Conservation (phyloP, 2,888 invertebrate species). For the Yponomeuta malinellus region DNA sequence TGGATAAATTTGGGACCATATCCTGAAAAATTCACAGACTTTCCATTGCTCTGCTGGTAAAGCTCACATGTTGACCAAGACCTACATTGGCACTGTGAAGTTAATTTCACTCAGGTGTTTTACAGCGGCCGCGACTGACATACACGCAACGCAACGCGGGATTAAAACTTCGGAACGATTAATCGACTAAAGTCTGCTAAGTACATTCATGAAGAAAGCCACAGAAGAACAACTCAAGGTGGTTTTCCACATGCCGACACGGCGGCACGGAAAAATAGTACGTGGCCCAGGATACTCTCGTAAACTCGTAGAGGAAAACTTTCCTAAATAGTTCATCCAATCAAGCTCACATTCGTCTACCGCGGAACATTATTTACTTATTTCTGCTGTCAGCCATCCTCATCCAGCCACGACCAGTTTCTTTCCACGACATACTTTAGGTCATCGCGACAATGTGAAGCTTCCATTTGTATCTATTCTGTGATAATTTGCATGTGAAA, state of each 20-base stretch:
- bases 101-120: conserved; percentile 1
- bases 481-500: neutral
- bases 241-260: no score
- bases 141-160: neutral
- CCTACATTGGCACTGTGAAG: neutral
- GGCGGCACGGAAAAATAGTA: no score
- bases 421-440: no score
- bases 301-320: no score
- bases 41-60: neutral
- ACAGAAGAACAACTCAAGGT: neutral
- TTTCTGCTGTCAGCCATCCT: no score
- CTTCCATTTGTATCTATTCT: neutral
- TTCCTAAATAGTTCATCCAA: no score
- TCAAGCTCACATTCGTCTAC: no score
- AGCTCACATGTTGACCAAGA: neutral
- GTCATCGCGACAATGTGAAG: neutral
- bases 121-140: neutral
- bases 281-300: no score
- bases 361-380: no score
- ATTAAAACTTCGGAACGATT: conserved; percentile 1
- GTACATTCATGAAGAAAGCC: neutral
- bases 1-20: no score
- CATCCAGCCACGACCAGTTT: no score
- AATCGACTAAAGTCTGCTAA: neutral
- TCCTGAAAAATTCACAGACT: no score